Evolutionary conservation across 92 coral and sea anemone species (phyloP).

Genomic region (Anthopleura xanthogrammica): DNA sequence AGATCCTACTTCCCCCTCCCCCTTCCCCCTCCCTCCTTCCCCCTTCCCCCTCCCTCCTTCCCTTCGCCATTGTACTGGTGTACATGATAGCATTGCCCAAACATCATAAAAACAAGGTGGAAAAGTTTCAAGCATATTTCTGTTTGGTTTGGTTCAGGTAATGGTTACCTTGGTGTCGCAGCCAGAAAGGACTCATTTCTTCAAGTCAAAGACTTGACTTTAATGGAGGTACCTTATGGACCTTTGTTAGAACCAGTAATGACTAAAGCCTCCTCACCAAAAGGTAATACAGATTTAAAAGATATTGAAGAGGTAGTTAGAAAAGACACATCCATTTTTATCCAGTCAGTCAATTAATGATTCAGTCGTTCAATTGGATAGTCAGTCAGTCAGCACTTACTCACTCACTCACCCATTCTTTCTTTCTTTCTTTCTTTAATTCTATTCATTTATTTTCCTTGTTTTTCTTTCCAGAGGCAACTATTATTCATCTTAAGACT

Average conservation of each 20-base stretch:
- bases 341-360: background rate
- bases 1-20: too few species aligned
- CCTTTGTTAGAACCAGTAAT: constrained; percentile 24
- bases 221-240: constrained; percentile 32
- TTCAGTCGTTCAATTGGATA: too few species aligned
- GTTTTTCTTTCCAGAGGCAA: constrained; percentile 72
- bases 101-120: too few species aligned
- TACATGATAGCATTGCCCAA: too few species aligned
- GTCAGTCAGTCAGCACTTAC: too few species aligned
- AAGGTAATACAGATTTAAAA: constrained; percentile 11
- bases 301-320: too few species aligned
- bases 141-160: constrained; percentile 53
- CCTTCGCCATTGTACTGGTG: too few species aligned
- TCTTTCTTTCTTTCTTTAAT: background rate
- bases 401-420: background rate
- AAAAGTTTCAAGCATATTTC: background rate
- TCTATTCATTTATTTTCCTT: background rate
- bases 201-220: constrained; percentile 30
- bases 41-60: too few species aligned
- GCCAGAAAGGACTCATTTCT: constrained; percentile 58
- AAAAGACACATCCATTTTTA: too few species aligned
- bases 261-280: constrained; percentile 21
- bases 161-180: constrained; percentile 85
- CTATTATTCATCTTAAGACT: constrained; percentile 73
- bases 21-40: too few species aligned